These are phyloP conservation scores for Pseudochaenichthys georgianus DNA, from an alignment of 2,797 vertebrate genomes.

Conservation along the genomic window DNA sequence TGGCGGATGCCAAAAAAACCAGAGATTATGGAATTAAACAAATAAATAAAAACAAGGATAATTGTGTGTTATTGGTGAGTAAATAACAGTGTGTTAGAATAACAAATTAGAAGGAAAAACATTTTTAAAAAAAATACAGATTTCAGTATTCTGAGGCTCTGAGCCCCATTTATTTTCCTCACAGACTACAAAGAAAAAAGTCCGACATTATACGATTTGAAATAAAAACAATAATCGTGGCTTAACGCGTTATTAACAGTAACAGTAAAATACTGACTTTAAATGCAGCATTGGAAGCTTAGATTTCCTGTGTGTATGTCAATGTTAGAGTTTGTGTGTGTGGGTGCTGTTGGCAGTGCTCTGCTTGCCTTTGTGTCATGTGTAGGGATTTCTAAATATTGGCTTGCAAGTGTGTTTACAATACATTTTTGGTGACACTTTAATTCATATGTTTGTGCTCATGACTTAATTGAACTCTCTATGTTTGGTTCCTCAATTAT, in stretches of 20 bases:
- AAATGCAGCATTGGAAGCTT: conserved; percentile 11
- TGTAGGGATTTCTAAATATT: conserved; percentile 7
- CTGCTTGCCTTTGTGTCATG: conserved; percentile 9
- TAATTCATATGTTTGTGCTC: conserved; percentile 2
- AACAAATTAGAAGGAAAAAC: no score
- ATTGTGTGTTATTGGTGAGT: no score
- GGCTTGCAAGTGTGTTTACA: background rate
- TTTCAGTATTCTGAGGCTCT: no score
- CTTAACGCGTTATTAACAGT: background rate
- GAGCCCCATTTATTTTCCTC: no score
- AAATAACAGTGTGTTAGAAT: no score
- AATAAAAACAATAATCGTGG: no score
- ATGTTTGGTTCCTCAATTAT: conserved; percentile 2
- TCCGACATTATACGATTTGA: no score
- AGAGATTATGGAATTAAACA: no score
- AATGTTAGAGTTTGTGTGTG: conserved; percentile 5
- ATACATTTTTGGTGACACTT: background rate
- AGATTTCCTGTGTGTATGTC: conserved; percentile 9
- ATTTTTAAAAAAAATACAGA: no score
- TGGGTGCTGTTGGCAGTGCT: conserved; percentile 15
- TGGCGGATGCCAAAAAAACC: no score
- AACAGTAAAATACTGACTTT: conserved; percentile 3
- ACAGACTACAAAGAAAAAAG: no score
- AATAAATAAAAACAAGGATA: no score
- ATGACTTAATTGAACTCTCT: conserved; percentile 1